Evolutionary conservation across 2,888 invertebrate species (phyloP).

Genomic region (Ochropleura plecta): DNA sequence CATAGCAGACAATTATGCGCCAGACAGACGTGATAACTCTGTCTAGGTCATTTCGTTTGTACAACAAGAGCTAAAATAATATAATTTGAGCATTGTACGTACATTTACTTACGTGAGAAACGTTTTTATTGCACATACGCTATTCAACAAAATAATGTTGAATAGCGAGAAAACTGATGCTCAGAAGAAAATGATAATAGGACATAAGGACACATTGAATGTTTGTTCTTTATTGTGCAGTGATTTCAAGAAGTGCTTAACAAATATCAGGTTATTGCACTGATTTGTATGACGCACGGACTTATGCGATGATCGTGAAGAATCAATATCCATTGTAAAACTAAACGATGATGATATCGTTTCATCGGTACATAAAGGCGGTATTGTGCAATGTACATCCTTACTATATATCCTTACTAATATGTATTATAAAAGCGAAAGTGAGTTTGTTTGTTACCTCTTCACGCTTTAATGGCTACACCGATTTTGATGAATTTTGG

Average conservation of each 20-base stretch:
- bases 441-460: too few relatives aligned
- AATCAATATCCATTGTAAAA: conserved; percentile 1
- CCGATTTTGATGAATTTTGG: too few relatives aligned
- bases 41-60: conserved; percentile 84
- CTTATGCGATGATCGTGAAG: neutral
- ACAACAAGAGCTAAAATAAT: conserved; percentile 74
- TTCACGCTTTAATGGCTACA: too few relatives aligned
- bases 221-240: conserved; percentile 14
- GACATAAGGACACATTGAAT: neutral
- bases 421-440: too few relatives aligned
- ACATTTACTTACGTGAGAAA: conserved; percentile 52
- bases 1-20: conserved; percentile 84
- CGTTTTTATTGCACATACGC: conserved; percentile 42
- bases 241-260: neutral
- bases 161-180: conserved; percentile 1
- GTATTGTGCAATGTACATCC: neutral
- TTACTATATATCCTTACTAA: too few relatives aligned
- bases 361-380: neutral
- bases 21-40: conserved; percentile 84
- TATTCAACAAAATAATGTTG: too few relatives aligned
- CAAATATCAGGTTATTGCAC: conserved; percentile 6
- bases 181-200: conserved; percentile 11
- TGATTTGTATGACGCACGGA: conserved; percentile 17
- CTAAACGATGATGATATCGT: conserved; percentile 11
- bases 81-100: conserved; percentile 66